These are phyloP conservation scores for Mimachlamys varia DNA, from an alignment of 2,888 invertebrate species.

Conservation along the genomic window DNA sequence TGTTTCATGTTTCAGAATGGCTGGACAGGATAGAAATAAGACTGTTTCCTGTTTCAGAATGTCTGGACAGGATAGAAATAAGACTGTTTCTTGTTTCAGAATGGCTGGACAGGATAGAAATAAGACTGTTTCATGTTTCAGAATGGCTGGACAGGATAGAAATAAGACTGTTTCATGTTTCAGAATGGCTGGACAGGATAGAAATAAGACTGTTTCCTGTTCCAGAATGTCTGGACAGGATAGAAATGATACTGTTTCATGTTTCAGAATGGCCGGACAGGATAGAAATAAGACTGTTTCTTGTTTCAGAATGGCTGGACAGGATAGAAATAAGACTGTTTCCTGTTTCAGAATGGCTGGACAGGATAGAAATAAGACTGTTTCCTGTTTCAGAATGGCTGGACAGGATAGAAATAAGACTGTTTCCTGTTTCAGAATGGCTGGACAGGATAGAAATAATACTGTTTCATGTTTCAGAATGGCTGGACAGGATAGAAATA, in stretches of 20 bases:
- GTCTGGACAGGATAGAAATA: slow-evolving; percentile 73
- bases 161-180: slow-evolving; percentile 13
- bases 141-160: slow-evolving; percentile 78
- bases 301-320: slow-evolving; percentile 78
- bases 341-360: slow-evolving; percentile 77
- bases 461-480: slow-evolving; percentile 68
- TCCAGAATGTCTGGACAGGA: slow-evolving; percentile 80
- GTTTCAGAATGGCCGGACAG: slow-evolving; percentile 80
- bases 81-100: slow-evolving; percentile 64
- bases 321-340: slow-evolving; percentile 45
- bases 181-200: slow-evolving; percentile 80
- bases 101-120: slow-evolving; percentile 75
- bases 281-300: not conserved
- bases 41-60: slow-evolving; percentile 68
- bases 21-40: slow-evolving; percentile 71
- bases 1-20: slow-evolving; percentile 70
- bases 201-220: not conserved
- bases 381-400: slow-evolving; percentile 73
- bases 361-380: slow-evolving; percentile 59
- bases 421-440: slow-evolving; percentile 70
- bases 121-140: slow-evolving; percentile 53
- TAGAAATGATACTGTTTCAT: not conserved
- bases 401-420: slow-evolving; percentile 68
- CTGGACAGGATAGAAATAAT: slow-evolving; percentile 71
- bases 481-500: slow-evolving; percentile 73